Conservation (phyloP, 2,888 invertebrate genomes). For the Ennomos fuscantarius region DNA sequence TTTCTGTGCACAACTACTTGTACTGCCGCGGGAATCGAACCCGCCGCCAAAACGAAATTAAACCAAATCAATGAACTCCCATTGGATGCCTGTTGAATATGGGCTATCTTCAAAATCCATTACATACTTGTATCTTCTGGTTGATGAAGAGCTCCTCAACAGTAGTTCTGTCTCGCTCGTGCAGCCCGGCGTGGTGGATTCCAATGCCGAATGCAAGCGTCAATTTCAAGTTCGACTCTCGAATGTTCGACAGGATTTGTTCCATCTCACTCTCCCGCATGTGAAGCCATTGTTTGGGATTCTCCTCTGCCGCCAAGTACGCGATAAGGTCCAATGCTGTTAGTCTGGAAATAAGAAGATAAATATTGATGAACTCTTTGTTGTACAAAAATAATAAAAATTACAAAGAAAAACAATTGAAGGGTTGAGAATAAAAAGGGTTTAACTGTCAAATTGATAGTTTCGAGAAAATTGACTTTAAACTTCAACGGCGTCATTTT, state of each 20-base stretch:
- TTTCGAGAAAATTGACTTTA: too few relatives aligned
- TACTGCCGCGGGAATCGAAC: too few relatives aligned
- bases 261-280: constrained; percentile 95
- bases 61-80: too few relatives aligned
- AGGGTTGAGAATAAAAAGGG: too few relatives aligned
- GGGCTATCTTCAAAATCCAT: not conserved
- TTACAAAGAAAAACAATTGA: too few relatives aligned
- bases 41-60: too few relatives aligned
- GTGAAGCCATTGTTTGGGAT: constrained; percentile 98
- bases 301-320: constrained; percentile 94
- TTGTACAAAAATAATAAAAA: too few relatives aligned
- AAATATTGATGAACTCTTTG: too few relatives aligned
- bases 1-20: too few relatives aligned
- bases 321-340: constrained; percentile 98
- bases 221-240: constrained; percentile 96
- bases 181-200: constrained; percentile 98
- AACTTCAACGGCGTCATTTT: too few relatives aligned
- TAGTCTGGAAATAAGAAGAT: constrained; percentile 81
- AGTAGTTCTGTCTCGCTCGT: constrained; percentile 95
- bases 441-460: too few relatives aligned
- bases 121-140: constrained; percentile 95
- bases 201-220: constrained; percentile 99
- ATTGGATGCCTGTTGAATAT: too few relatives aligned
- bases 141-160: constrained; percentile 98
- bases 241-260: constrained; percentile 88